phyloP scores from a whole-genome alignment of 2,113 vertebrate genomes.

The Sakesphorus luctuosus region DNA sequence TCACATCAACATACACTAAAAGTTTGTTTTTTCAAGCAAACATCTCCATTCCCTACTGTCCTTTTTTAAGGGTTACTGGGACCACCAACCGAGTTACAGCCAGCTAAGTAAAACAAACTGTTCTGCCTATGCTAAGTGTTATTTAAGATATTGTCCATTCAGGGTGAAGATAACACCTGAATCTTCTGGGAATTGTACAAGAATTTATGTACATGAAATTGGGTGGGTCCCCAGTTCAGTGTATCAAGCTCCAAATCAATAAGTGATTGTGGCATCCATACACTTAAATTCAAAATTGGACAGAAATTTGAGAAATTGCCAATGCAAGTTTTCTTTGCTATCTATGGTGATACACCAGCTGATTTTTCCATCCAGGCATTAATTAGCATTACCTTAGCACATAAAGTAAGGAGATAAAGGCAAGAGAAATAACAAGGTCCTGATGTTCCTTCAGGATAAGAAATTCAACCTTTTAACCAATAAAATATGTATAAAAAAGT shows the following conservation, averaged over 20 bases:
- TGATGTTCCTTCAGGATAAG: slow-evolving; percentile 67
- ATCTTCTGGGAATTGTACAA: neutral
- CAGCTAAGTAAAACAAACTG: slow-evolving; percentile 1
- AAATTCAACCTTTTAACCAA: slow-evolving; percentile 62
- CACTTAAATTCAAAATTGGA: neutral
- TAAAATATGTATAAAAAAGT: slow-evolving; percentile 67
- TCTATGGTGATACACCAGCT: neutral
- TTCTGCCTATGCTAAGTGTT: slow-evolving; percentile 15
- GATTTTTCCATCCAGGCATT: slow-evolving; percentile 61
- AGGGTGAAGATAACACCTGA: neutral
- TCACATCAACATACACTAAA: neutral
- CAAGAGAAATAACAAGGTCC: slow-evolving; percentile 31
- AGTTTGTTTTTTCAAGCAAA: neutral
- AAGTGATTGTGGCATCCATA: neutral
- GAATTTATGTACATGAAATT: neutral
- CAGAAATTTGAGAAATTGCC: neutral
- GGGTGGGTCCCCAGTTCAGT: neutral
- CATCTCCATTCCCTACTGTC: neutral
- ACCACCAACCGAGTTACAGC: neutral
- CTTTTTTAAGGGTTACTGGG: neutral
- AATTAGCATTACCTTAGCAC: slow-evolving; percentile 61
- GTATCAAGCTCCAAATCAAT: neutral
- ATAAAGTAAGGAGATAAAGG: slow-evolving; percentile 48
- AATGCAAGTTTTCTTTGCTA: neutral
- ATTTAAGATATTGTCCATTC: slow-evolving; percentile 1